phyloP scores from a whole-genome alignment of 1,140 invertebrate genomes.

The Polypedilum vanderplanki region DNA sequence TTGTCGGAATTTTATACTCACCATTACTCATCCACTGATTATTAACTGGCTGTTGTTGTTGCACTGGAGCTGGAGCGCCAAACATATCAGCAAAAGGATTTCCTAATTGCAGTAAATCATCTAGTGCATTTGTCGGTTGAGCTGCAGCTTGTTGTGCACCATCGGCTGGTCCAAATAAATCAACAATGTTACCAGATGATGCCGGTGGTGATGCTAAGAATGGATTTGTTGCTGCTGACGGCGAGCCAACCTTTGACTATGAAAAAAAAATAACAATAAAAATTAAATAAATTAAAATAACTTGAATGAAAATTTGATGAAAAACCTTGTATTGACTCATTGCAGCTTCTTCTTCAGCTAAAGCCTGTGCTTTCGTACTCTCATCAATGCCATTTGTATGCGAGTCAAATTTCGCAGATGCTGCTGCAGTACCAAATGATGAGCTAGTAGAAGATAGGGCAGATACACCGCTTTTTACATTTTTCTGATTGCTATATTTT shows the following conservation, averaged over 20 bases:
- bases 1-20: conserved; percentile 45
- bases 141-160: conserved; percentile 38
- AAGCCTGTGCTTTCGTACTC: conserved; percentile 70
- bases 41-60: conserved; percentile 44
- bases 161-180: conserved; percentile 60
- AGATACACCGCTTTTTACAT: conserved; percentile 82
- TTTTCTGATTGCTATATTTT: conserved; percentile 65
- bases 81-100: conserved; percentile 91
- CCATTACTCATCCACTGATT: conserved; percentile 64
- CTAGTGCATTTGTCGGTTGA: conserved; percentile 63
- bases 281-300: conserved; percentile 27
- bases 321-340: conserved; percentile 91
- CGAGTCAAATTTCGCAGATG: conserved; percentile 61
- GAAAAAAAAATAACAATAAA: conserved; percentile 39
- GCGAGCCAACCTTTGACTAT: conserved; percentile 72
- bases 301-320: conserved; percentile 30
- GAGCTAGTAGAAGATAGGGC: conserved; percentile 81
- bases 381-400: conserved; percentile 75
- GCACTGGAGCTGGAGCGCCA: conserved; percentile 46
- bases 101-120: conserved; percentile 79
- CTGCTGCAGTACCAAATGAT: conserved; percentile 73
- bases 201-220: conserved; percentile 63
- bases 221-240: conserved; percentile 72
- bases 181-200: conserved; percentile 62
- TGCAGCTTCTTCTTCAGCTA: conserved; percentile 91